Base-by-base conservation (phyloP, 2,113 vertebrate species). In the Zeus faber region DNA sequence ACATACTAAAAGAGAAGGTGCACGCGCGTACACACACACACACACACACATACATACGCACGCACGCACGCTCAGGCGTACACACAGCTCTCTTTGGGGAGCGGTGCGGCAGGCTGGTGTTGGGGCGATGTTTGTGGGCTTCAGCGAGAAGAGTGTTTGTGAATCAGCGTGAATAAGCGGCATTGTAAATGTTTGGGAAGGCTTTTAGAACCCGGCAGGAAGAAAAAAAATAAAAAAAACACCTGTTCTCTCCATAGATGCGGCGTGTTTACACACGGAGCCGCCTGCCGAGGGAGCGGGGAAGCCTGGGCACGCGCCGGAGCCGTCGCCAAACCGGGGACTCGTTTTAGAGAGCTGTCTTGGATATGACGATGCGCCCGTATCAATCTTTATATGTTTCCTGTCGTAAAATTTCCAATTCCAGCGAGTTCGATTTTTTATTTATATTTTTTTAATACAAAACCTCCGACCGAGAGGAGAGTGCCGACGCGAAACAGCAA, bases 161-260 rank as follows among this genome's bases (percentile, higher is more conserved):
- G 85, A 87, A 87, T 87, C 81, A 85, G 73, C 73, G 81, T 85
- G 79, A 84, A 82, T 85, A 84, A 82, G 79, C 74, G 72, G 70
- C 74, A 75, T 69, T 51, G 57, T 79, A 77, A 83, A 85, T 87
- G 79, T 87, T 83, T 82, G 81, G 74, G 77, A 77, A 80, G 72
- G 74, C 58, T 81, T 78, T 70, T 11, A 62, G 67, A 83, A 81
- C 62, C 71, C 69, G 65, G 72, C 74, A 61, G 66, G 2, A 20
- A 16, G 6, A 41, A 18, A 33, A 62, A 9, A 37, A 4, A 37
- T 13, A 9, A 13, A 10, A 74, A 72, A 74, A 70, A 63, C 74
- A 87, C 79, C 79, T 84, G 79, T 85, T 85, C 67, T 78, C 71
- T 74, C 70, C 61, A 37, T 29, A 59, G 58, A 47, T 77, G n/a